phyloP scores from a whole-genome alignment of 2,113 vertebrate genomes.

The Piliocolobus tephrosceles region DNA sequence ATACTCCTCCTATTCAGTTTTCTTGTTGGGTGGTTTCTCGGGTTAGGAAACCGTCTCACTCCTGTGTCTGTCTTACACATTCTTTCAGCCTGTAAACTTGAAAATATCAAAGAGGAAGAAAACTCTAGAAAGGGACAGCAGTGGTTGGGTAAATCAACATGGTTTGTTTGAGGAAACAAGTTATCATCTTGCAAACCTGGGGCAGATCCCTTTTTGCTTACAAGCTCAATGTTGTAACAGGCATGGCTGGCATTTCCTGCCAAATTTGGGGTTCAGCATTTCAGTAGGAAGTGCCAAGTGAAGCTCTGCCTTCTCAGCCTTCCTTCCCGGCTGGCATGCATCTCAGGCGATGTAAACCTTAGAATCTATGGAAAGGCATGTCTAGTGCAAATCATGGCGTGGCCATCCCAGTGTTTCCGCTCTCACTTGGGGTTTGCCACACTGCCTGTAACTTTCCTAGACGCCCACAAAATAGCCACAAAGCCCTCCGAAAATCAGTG shows the following conservation, averaged over 20 bases:
- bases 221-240: not conserved
- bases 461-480: not conserved
- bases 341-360: fast-evolving
- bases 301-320: not conserved
- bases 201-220: not conserved
- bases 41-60: not conserved
- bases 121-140: not conserved
- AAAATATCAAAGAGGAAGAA: not conserved
- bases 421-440: not conserved
- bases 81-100: not conserved
- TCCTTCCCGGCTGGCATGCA: fast-evolving
- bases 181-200: not conserved
- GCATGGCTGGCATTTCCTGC: not conserved
- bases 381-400: fast-evolving
- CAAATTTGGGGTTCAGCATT: not conserved
- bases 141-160: not conserved
- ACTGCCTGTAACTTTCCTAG: not conserved
- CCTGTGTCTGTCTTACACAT: not conserved
- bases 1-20: not conserved
- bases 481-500: not conserved
- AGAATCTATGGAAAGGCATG: not conserved
- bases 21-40: not conserved
- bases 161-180: not conserved
- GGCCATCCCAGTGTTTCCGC: not conserved
- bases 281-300: not conserved